Conservation (phyloP, 2,888 invertebrate species). For the Ligdia adustata region DNA sequence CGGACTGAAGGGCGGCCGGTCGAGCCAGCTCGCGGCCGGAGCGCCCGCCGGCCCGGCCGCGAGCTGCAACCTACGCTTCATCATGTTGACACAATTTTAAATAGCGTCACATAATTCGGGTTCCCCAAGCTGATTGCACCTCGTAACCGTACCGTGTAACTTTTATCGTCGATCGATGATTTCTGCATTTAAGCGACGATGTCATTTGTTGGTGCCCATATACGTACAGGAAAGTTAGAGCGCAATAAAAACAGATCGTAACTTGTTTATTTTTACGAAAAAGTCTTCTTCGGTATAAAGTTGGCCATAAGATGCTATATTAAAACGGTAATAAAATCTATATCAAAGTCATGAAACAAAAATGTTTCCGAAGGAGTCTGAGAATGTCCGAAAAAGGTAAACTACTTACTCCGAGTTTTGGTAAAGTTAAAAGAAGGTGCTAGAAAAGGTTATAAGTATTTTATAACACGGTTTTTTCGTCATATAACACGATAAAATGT, state of each 20-base stretch:
- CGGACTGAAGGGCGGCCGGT: constrained; percentile 76
- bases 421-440: constrained; percentile 7
- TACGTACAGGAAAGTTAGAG: constrained; percentile 20
- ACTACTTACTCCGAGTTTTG: constrained; percentile 15
- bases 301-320: constrained; percentile 2
- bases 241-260: constrained; percentile 36
- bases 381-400: constrained; percentile 17
- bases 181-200: constrained; percentile 32
- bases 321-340: constrained; percentile 7
- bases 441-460: constrained; percentile 1
- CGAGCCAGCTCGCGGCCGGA: constrained; percentile 65
- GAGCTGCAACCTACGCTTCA: constrained; percentile 52
- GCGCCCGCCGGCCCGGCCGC: constrained; percentile 55
- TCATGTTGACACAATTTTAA: constrained; percentile 79
- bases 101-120: constrained; percentile 70
- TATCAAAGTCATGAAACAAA: constrained; percentile 12
- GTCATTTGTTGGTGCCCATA: constrained; percentile 33
- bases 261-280: constrained; percentile 27
- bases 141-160: constrained; percentile 42
- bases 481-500: background rate
- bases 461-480: constrained; percentile 1
- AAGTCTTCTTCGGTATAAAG: constrained; percentile 4
- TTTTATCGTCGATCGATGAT: constrained; percentile 37
- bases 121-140: constrained; percentile 55
- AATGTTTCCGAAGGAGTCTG: constrained; percentile 4